Evolutionary conservation across 2,888 invertebrate species (phyloP).

Genomic region (Amorpha juglandis): DNA sequence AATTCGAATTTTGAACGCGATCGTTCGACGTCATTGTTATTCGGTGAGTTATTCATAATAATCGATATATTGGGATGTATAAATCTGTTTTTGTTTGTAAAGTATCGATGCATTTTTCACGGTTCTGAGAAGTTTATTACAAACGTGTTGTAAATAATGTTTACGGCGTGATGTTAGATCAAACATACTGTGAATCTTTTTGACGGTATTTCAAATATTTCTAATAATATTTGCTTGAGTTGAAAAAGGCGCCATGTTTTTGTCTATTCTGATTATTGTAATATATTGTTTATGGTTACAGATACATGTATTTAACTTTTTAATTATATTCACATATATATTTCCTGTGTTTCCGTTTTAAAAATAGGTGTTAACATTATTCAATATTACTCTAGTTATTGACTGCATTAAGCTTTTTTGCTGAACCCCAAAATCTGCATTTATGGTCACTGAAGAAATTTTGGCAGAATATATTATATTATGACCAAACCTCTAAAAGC

Average conservation of each 20-base stretch:
- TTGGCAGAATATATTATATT: too few relatives aligned
- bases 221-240: neutral
- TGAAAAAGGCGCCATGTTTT: constrained; percentile 19
- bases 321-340: neutral
- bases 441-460: too few relatives aligned
- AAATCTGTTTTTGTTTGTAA: neutral
- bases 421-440: too few relatives aligned
- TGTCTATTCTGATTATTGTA: neutral
- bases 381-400: too few relatives aligned
- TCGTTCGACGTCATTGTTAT: constrained; percentile 1
- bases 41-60: constrained; percentile 12
- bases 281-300: too few relatives aligned
- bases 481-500: too few relatives aligned
- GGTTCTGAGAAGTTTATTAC: neutral
- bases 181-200: constrained; percentile 6
- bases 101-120: constrained; percentile 12
- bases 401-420: too few relatives aligned
- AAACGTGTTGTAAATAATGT: neutral
- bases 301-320: neutral
- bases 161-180: constrained; percentile 5
- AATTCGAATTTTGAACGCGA: neutral
- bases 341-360: neutral
- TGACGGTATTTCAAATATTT: constrained; percentile 5
- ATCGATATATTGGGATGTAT: constrained; percentile 13
- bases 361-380: neutral